Evolutionary conservation across 2,113 vertebrate genomes (phyloP).

Genomic region (Pomatostomus ruficeps): DNA sequence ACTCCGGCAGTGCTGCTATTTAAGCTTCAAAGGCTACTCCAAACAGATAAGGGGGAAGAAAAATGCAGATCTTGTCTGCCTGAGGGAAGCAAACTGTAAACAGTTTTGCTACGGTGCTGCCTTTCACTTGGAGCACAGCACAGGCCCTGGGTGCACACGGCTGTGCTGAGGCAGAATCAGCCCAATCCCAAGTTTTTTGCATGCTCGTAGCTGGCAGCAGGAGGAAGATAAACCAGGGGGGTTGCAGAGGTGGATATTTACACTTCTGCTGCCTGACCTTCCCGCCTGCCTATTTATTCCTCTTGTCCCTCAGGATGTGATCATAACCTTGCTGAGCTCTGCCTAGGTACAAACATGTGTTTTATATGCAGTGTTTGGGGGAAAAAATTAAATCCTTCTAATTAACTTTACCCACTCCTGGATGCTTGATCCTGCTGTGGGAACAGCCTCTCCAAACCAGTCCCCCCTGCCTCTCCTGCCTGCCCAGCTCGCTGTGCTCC

Average conservation of each 20-base stretch:
- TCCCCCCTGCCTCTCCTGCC: neutral
- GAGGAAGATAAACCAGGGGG: neutral
- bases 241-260: neutral
- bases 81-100: slow-evolving; percentile 8
- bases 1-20: neutral
- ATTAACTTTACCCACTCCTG: neutral
- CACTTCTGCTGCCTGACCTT: neutral
- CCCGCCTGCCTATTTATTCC: neutral
- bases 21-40: slow-evolving; percentile 45
- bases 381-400: neutral
- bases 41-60: slow-evolving; percentile 7
- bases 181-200: neutral
- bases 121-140: neutral
- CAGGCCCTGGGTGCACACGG: neutral
- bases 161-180: neutral
- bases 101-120: neutral
- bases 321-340: neutral
- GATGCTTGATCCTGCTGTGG: neutral
- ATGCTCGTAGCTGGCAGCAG: neutral
- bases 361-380: neutral
- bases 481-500: neutral
- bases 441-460: neutral
- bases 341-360: neutral
- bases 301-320: neutral
- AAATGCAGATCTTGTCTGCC: slow-evolving; percentile 11